A percentile compares a stretch with the other conserved stretches of the same genome.
Evolutionary conservation across 2,888 invertebrate genomes (phyloP).

Genomic region (Caenorhabditis japonica): DNA sequence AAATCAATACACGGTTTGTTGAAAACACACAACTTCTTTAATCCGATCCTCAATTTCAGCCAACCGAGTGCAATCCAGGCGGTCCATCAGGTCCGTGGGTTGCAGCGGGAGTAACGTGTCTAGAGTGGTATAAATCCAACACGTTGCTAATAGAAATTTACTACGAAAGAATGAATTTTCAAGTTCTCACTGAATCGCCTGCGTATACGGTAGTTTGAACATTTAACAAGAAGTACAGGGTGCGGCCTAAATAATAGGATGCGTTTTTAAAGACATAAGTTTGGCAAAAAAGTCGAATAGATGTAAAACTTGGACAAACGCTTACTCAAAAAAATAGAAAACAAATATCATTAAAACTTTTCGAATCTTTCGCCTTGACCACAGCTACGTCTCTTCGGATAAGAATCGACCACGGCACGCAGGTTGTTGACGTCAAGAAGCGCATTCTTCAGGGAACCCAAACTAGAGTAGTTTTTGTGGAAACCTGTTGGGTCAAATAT

Average conservation of each 20-base stretch:
- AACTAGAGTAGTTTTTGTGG: slow-evolving; percentile 1
- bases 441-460: neutral
- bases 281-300: too few relatives aligned
- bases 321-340: too few relatives aligned
- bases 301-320: too few relatives aligned
- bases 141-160: slow-evolving; percentile 78
- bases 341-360: too few relatives aligned
- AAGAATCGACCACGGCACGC: too few relatives aligned
- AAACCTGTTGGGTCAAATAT: slow-evolving; percentile 2
- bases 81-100: slow-evolving; percentile 49
- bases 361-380: too few relatives aligned
- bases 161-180: slow-evolving; percentile 77
- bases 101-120: slow-evolving; percentile 19
- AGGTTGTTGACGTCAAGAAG: too few relatives aligned
- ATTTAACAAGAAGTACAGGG: neutral
- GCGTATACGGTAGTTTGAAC: slow-evolving; percentile 65
- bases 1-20: slow-evolving; percentile 65
- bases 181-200: slow-evolving; percentile 71
- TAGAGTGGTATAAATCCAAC: slow-evolving; percentile 72
- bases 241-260: too few relatives aligned
- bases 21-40: too few relatives aligned
- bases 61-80: slow-evolving; percentile 66
- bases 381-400: too few relatives aligned
- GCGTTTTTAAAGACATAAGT: too few relatives aligned
- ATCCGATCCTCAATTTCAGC: slow-evolving; percentile 55